Evolutionary conservation across 37 sponge, comb jelly and placozoan species (phyloP), one percentile per base, ranked within the genome.

Genomic region (Aplysina aerophoba): DNA sequence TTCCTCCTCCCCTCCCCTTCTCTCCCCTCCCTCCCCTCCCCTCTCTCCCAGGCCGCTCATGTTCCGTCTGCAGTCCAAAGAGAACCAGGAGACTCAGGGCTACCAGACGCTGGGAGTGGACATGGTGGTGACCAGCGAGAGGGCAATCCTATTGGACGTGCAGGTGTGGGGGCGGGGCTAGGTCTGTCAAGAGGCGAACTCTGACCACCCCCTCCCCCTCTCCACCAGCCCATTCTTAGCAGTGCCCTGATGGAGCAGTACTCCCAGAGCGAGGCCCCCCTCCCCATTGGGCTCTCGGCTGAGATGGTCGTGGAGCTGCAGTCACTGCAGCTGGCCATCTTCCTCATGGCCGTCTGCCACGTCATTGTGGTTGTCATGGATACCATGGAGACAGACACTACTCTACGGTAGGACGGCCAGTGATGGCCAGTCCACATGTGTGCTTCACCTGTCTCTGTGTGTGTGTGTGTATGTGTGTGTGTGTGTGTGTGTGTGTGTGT

Each of bases 31-130:
- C 41, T 39, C 12, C 53, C 13, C 19, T 15, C 35, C 41, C 15
- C 15, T 36, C 15, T 36, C 53, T 39, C 59, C 0, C 34, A 90
- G 94, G 57, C 92, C 92, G 0, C 86, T 86, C 80, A 87, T 95
- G 90, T 95, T 95, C 80, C 73, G 90, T 28, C 80, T 90, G 6
- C 92, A 95, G 80, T 81, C 89, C 27, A 91, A 90, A 59, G 95
- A 95, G 16, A 80, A 67, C 35, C 81, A 84, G n/a, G 91, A 89
- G 38, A 85, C 50, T 39, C 91, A 86, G 28, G 83, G 91, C 50
- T 92, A 88, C 82, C 87, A 90, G 84, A 95, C 96, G 11, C 38
- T 66, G 21, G 96, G 96, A 6, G 60, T 95, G 33, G 96, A 95
- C 79, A 85, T 93, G 86, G 83, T 81, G 17, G 89, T 90, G 20